Percentiles rank a stretch among this genome's conserved stretches.
These are phyloP conservation scores for Onchidella celtica DNA, from an alignment of 2,888 invertebrate genomes.

Conservation along the genomic window DNA sequence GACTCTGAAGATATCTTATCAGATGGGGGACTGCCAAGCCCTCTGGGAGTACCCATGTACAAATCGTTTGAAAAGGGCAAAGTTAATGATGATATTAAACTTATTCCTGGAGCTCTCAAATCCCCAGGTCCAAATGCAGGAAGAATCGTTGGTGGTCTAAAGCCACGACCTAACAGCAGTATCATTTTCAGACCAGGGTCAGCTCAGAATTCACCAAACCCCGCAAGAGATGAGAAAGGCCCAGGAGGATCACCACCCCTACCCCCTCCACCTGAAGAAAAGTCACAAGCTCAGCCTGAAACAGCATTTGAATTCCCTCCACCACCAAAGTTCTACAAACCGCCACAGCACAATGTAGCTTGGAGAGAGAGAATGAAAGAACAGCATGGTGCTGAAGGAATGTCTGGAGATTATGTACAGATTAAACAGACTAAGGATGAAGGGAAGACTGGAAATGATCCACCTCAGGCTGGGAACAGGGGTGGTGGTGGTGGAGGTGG, in stretches of 20 bases:
- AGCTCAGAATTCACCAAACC: slow-evolving; percentile 10
- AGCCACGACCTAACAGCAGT: slow-evolving; percentile 52
- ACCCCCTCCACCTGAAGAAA: slow-evolving; percentile 30
- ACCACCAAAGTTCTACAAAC: slow-evolving; percentile 50
- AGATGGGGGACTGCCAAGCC: slow-evolving; percentile 65
- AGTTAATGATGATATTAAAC: slow-evolving; percentile 43
- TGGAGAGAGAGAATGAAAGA: slow-evolving; percentile 24
- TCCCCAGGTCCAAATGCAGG: slow-evolving; percentile 39
- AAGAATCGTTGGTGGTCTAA: background rate
- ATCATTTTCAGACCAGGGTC: slow-evolving; percentile 34
- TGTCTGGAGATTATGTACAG: background rate
- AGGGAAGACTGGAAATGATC: background rate
- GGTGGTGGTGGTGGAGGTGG: slow-evolving; percentile 11
- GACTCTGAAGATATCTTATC: slow-evolving; percentile 66
- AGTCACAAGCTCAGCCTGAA: slow-evolving; percentile 20
- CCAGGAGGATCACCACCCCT: slow-evolving; percentile 30
- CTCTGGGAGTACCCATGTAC: slow-evolving; percentile 38
- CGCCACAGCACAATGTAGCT: slow-evolving; percentile 5
- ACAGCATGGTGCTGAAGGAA: background rate
- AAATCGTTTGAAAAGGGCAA: slow-evolving; percentile 17
- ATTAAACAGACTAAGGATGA: background rate
- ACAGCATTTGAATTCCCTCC: slow-evolving; percentile 56
- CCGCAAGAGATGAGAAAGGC: background rate
- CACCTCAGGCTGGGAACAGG: background rate
- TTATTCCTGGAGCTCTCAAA: slow-evolving; percentile 44